Percentiles rank a stretch among this genome's conserved stretches.
Conservation (phyloP, 2,113 vertebrate genomes). For the Engystomops pustulosus region DNA sequence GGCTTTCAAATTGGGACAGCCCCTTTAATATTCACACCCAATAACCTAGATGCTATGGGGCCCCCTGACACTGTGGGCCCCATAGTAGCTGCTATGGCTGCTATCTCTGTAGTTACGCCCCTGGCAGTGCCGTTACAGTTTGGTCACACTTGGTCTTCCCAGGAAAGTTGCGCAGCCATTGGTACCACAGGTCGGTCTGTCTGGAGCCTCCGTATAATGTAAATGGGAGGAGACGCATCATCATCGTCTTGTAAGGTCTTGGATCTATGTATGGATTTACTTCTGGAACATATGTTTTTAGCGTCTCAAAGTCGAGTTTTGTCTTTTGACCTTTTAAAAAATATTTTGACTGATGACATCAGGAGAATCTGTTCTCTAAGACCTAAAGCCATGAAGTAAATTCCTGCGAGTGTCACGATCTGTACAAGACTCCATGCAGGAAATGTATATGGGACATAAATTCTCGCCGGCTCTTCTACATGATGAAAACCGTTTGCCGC, state of each 20-base stretch:
- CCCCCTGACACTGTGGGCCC: too few species aligned
- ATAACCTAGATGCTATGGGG: too few species aligned
- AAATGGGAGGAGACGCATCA: not conserved
- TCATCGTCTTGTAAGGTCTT: not conserved
- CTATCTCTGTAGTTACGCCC: too few species aligned
- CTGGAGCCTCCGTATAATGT: too few species aligned
- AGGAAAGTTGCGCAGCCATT: too few species aligned
- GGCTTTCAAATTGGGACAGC: too few species aligned
- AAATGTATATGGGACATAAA: slow-evolving; percentile 18
- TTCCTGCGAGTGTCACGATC: slow-evolving; percentile 41
- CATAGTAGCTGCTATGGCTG: too few species aligned
- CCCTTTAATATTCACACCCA: too few species aligned
- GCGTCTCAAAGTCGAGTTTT: not conserved
- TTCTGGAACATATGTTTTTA: slow-evolving; percentile 14
- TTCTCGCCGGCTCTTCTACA: not conserved
- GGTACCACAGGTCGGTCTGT: too few species aligned
- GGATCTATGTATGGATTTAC: not conserved
- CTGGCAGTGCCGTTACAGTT: too few species aligned
- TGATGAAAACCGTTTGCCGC: slow-evolving; percentile 36
- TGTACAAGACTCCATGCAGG: not conserved
- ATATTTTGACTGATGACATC: slow-evolving; percentile 24
- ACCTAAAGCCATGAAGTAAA: slow-evolving; percentile 18
- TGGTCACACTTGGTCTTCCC: too few species aligned
- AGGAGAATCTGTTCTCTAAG: slow-evolving; percentile 31
- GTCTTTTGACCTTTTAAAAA: not conserved